A percentile compares a stretch with the other conserved stretches of the same genome.
phyloP scores from a whole-genome alignment of 1,140 invertebrate genomes.

The Drosophila yakuba region DNA sequence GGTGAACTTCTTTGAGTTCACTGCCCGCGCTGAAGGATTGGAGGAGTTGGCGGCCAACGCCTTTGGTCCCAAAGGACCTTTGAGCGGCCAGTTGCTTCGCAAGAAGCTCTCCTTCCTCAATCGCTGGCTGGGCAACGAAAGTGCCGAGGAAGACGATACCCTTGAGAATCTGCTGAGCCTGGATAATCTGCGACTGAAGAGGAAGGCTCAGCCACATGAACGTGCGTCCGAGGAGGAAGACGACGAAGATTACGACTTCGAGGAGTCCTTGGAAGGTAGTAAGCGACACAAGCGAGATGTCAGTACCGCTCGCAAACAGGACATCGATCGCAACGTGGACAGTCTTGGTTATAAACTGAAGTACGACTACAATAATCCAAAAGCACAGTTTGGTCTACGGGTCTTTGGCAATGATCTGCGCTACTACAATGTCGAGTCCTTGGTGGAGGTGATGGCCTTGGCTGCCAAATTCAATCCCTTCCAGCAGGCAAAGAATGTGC shows the following conservation, averaged over 20 bases:
- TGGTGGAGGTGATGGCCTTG: slow-evolving; percentile 88
- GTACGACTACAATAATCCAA: slow-evolving; percentile 86
- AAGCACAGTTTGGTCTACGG: slow-evolving; percentile 87
- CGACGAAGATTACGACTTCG: slow-evolving; percentile 60
- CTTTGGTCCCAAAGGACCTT: slow-evolving; percentile 90
- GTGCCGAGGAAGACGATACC: slow-evolving; percentile 66
- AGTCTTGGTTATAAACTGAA: slow-evolving; percentile 77
- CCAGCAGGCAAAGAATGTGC: slow-evolving; percentile 88
- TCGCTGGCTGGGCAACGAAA: slow-evolving; percentile 73
- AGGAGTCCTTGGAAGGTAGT: slow-evolving; percentile 21
- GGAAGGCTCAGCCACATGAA: slow-evolving; percentile 18
- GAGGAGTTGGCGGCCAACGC: slow-evolving; percentile 93
- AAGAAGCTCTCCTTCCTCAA: slow-evolving; percentile 86
- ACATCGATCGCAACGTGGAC: slow-evolving; percentile 63
- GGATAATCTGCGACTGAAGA: slow-evolving; percentile 69
- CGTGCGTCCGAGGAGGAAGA: slow-evolving; percentile 1
- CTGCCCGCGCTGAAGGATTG: slow-evolving; percentile 92
- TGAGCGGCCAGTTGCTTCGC: slow-evolving; percentile 88
- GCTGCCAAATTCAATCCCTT: slow-evolving; percentile 88
- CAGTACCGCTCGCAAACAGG: slow-evolving; percentile 39
- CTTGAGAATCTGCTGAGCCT: slow-evolving; percentile 73
- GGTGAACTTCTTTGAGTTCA: slow-evolving; percentile 90
- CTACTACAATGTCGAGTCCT: slow-evolving; percentile 88
- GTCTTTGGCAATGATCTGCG: slow-evolving; percentile 92
- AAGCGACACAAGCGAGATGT: slow-evolving; percentile 36